phyloP scores from a whole-genome alignment of 2,113 vertebrate species.

The Girardinichthys multiradiatus region DNA sequence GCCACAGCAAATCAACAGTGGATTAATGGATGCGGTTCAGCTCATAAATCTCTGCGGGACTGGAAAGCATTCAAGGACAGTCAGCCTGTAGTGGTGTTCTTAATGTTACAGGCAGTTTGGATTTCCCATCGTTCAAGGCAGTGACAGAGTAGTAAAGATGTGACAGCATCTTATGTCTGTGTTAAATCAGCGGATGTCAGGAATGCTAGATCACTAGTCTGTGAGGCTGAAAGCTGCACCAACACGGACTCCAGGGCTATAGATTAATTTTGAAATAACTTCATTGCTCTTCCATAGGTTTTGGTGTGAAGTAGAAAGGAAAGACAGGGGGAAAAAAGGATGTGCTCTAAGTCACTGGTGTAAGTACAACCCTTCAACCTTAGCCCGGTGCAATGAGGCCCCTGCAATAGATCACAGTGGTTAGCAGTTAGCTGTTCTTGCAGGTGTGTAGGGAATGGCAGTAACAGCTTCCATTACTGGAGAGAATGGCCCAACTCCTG shows the following conservation, averaged over 20 bases:
- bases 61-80: conserved; percentile 76
- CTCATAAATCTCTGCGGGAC: conserved; percentile 76
- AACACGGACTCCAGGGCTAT: conserved; percentile 43
- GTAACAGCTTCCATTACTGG: conserved; percentile 78
- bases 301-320: conserved; percentile 5
- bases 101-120: conserved; percentile 77
- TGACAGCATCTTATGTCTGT: conserved; percentile 70
- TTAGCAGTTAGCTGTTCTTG: conserved; percentile 74
- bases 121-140: conserved; percentile 73
- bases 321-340: conserved; percentile 33
- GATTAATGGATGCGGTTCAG: conserved; percentile 77
- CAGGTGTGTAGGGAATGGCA: conserved; percentile 76
- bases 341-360: conserved; percentile 63
- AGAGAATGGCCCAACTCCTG: conserved; percentile 73
- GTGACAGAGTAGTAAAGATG: conserved; percentile 74
- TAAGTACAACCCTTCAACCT: conserved; percentile 65
- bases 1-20: conserved; percentile 77
- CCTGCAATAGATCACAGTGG: conserved; percentile 69
- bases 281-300: conserved; percentile 22
- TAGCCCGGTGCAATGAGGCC: conserved; percentile 50
- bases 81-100: conserved; percentile 74
- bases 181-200: conserved; percentile 71
- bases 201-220: conserved; percentile 57
- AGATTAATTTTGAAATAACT: conserved; percentile 59
- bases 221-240: conserved; percentile 28